A percentile compares a stretch with the other conserved stretches of the same genome.
phyloP scores from a whole-genome alignment of 2,797 vertebrate genomes.

The Vireo griseus region DNA sequence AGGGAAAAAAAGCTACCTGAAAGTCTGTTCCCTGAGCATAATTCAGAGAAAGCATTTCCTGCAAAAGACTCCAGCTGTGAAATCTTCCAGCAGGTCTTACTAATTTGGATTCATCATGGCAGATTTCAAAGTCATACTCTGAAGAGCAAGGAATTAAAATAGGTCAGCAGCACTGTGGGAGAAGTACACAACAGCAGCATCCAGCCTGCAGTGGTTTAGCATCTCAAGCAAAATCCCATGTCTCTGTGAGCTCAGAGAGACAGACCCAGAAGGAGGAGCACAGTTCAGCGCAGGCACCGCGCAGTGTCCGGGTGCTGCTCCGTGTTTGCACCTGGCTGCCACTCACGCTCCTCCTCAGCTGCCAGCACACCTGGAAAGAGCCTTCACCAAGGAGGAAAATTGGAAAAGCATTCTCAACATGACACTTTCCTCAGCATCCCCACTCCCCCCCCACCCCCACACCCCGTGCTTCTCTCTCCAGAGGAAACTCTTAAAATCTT shows the following conservation, averaged over 20 bases:
- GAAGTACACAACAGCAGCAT: not conserved
- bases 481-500: not conserved
- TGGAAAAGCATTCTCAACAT: not conserved
- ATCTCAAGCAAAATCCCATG: not conserved
- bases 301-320: rapidly evolving
- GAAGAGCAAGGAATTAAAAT: not conserved
- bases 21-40: not conserved
- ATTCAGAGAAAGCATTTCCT: not conserved
- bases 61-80: not conserved
- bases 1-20: not conserved
- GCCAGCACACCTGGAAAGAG: not conserved
- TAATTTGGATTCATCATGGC: not conserved
- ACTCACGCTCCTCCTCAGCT: not conserved
- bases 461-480: not conserved
- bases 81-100: not conserved
- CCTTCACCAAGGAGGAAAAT: not conserved
- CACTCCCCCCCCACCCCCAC: not conserved
- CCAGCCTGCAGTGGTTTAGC: not conserved
- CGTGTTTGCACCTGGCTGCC: rapidly evolving
- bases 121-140: not conserved
- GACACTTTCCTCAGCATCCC: not conserved
- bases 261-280: not conserved
- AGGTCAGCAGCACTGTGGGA: not conserved
- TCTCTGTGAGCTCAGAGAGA: not conserved
- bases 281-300: not conserved